Evolutionary conservation across 92 coral and sea anemone species (phyloP), one percentile per base, ranked within the genome.

Genomic region (Chrysogorgia sp.): DNA sequence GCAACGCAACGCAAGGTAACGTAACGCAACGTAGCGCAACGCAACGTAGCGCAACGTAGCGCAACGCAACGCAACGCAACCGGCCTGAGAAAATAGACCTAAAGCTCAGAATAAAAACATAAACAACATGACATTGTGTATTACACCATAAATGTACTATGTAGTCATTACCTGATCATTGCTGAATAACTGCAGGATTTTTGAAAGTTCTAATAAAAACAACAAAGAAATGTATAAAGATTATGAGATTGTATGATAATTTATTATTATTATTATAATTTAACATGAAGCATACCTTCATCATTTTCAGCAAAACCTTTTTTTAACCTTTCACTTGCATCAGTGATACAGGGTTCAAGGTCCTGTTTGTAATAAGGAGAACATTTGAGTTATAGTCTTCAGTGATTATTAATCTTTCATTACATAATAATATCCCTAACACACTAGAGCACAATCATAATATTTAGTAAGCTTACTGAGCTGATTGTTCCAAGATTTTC

Each of bases 401-500:
- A 47, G 15, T 47, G 10, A 6, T 6, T 6, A 7, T 2, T 7
- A 47, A 6, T 15, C 2, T 7, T 6, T 47, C n/a, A 6, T 47
- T 47, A 47, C 2, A 15, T 15, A 15, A 7, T 47, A 15, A 6
- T 6, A n/a, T 47, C 9, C n/a, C 2, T 47, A 47, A 6, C 15
- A 6, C n/a, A n/a, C n/a, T n/a, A n/a, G n/a, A n/a, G n/a, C n/a
- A n/a, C n/a, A n/a, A n/a, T n/a, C 72, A 35, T 40, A 4, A 34
- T 47, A 47, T 7, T 47, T 15, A 47, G 10, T 7, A 26, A 32
- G 88, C 98, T 87, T 88, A 94, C 98, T 26, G 97, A 86, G 82
- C 90, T 94, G 50, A 94, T 89, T 52, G 92, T 91, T 17, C 96
- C 97, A 76, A 94, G 87, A 35, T 94, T 97, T 71, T 94, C 97